phyloP scores from a whole-genome alignment of 2,888 invertebrate genomes.

The Brachylomia viminalis region DNA sequence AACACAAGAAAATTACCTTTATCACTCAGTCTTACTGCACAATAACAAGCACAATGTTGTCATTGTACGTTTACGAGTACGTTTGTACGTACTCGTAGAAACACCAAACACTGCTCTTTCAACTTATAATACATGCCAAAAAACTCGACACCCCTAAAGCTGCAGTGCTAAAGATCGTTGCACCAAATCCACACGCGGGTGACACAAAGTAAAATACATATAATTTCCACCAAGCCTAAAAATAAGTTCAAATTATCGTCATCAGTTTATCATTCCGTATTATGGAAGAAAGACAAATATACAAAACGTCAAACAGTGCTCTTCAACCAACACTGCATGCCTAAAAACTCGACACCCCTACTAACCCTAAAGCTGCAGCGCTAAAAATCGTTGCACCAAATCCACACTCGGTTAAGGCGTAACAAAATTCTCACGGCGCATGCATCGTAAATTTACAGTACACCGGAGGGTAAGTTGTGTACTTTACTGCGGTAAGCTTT shows the following conservation, averaged over 20 bases:
- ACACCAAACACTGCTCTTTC: not conserved
- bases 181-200: not conserved
- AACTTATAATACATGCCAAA: constrained; percentile 31
- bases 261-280: too few species aligned
- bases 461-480: constrained; percentile 87
- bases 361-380: constrained; percentile 63
- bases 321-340: not conserved
- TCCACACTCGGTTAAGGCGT: constrained; percentile 79
- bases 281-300: not conserved
- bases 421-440: constrained; percentile 85
- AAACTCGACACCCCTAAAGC: constrained; percentile 49
- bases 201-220: not conserved
- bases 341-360: constrained; percentile 54
- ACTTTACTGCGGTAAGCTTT: constrained; percentile 87
- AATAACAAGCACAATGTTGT: not conserved
- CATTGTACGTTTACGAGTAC: too few species aligned
- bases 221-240: not conserved
- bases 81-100: not conserved
- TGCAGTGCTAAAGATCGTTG: constrained; percentile 76
- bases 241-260: too few species aligned
- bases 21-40: not conserved
- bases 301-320: not conserved
- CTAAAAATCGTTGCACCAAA: constrained; percentile 82
- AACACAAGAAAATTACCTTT: not conserved
- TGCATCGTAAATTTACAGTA: constrained; percentile 88